A percentile compares a stretch with the other conserved stretches of the same genome.
Conservation (phyloP, 2,888 invertebrate species). For the Malthinus seriepunctatus region DNA sequence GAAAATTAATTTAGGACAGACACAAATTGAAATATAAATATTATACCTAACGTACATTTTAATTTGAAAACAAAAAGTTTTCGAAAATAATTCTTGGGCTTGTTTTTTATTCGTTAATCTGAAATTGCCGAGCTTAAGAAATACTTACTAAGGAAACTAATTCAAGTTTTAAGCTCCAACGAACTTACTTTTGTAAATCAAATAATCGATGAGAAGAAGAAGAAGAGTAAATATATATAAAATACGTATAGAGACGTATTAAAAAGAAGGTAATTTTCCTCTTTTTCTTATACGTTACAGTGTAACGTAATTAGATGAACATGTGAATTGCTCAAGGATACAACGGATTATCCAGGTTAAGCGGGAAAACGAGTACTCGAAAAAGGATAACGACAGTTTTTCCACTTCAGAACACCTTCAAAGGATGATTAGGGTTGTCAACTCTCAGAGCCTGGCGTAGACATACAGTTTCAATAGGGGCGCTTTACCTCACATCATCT, state of each 20-base stretch:
- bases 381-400: slow-evolving; percentile 31
- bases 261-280: slow-evolving; percentile 1
- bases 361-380: slow-evolving; percentile 21
- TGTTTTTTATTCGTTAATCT: slow-evolving; percentile 3
- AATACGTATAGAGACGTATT: too few species aligned
- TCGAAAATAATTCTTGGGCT: background rate
- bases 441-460: slow-evolving; percentile 24
- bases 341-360: slow-evolving; percentile 19
- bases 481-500: slow-evolving; percentile 33
- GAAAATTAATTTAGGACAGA: background rate
- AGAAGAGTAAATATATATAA: too few species aligned
- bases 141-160: slow-evolving; percentile 11
- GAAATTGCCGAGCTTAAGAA: slow-evolving; percentile 13
- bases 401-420: slow-evolving; percentile 26
- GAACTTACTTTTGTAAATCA: slow-evolving; percentile 15
- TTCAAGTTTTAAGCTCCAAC: slow-evolving; percentile 18
- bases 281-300: slow-evolving; percentile 6
- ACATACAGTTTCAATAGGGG: slow-evolving; percentile 30
- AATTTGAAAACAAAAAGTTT: background rate
- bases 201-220: slow-evolving; percentile 7
- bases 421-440: slow-evolving; percentile 28
- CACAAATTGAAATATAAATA: slow-evolving; percentile 2
- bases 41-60: background rate
- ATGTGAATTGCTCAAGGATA: slow-evolving; percentile 20
- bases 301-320: slow-evolving; percentile 22